Conservation (phyloP, 2,797 vertebrate species). For the Acanthurus tractus region DNA sequence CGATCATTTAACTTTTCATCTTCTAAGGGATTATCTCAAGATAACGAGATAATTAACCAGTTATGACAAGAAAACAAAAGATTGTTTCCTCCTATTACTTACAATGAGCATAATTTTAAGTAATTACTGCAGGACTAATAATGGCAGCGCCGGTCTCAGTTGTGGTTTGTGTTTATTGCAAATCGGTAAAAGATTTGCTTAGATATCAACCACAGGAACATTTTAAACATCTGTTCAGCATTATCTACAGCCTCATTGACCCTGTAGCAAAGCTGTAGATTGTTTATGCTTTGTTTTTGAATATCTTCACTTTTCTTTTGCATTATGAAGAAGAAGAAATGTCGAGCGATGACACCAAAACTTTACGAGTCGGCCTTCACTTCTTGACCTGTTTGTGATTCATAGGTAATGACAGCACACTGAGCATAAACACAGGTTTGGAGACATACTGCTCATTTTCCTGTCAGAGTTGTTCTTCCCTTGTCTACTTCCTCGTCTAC, state of each 20-base stretch:
- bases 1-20: no score
- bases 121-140: not conserved
- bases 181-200: no score
- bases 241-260: not conserved
- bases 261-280: not conserved
- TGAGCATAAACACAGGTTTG: constrained; percentile 27
- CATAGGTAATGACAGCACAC: constrained; percentile 8
- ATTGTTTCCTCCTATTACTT: no score
- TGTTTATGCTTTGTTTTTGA: not conserved
- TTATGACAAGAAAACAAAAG: no score
- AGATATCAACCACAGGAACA: no score
- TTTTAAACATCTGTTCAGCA: not conserved
- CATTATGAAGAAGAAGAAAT: not conserved
- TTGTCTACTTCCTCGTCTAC: constrained; percentile 34
- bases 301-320: not conserved
- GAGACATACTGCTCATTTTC: constrained; percentile 48
- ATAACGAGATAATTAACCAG: no score
- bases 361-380: not conserved
- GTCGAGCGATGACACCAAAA: not conserved
- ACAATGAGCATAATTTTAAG: no score
- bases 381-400: constrained; percentile 30
- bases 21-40: no score
- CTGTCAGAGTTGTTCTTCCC: constrained; percentile 22
- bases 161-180: not conserved
- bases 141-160: no score